phyloP scores from a whole-genome alignment of 2,113 vertebrate genomes.

The Manacus vitellinus region DNA sequence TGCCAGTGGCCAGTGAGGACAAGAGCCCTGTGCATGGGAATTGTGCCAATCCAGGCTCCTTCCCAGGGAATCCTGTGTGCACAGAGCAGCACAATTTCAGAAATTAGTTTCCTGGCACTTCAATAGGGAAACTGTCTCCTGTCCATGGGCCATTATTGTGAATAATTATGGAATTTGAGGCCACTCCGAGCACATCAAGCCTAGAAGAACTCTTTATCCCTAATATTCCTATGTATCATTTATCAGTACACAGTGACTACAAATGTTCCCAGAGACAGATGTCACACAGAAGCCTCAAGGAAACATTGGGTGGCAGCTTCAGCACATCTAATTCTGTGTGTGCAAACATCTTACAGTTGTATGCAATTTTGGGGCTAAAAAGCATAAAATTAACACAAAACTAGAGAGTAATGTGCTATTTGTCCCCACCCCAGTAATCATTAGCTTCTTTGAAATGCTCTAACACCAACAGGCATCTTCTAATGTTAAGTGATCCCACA shows the following conservation, averaged over 20 bases:
- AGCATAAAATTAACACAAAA: not conserved
- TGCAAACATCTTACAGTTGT: not conserved
- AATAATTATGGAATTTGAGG: not conserved
- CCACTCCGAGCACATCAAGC: not conserved
- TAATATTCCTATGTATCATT: not conserved
- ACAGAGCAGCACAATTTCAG: not conserved
- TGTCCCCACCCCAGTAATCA: not conserved
- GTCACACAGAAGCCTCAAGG: not conserved
- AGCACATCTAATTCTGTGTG: not conserved
- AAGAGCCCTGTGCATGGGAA: not conserved
- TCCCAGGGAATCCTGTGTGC: not conserved
- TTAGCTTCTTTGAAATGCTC: not conserved
- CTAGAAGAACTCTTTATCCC: not conserved
- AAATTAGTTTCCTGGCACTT: not conserved
- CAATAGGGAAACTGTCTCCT: not conserved
- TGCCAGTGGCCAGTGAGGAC: not conserved
- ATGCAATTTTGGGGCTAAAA: not conserved
- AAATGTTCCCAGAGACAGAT: not conserved
- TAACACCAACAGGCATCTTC: not conserved
- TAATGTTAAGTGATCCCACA: not conserved
- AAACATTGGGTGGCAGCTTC: not conserved
- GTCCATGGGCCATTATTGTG: not conserved
- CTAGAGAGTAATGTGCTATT: not conserved
- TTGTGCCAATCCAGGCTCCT: not conserved
- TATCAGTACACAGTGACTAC: not conserved